A percentile compares a stretch with the other conserved stretches of the same genome.
Evolutionary conservation across 1,140 invertebrate genomes (phyloP).

Genomic region (Centruroides vittatus): DNA sequence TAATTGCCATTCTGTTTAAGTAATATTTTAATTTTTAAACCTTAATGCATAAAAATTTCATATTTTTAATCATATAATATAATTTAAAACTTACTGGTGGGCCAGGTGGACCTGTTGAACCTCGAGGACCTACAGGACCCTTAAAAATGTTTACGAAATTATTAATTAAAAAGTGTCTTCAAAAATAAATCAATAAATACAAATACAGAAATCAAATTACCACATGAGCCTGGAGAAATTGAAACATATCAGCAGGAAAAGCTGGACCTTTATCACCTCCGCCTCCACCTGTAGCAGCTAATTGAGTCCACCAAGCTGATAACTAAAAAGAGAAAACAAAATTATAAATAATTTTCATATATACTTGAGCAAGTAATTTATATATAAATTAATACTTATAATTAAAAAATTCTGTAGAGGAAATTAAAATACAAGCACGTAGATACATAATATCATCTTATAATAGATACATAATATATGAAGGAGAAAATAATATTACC

Average conservation of each 20-base stretch:
- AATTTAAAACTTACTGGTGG: slow-evolving; percentile 7
- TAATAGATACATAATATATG: too few species aligned
- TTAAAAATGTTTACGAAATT: slow-evolving; percentile 6
- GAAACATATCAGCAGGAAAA: slow-evolving; percentile 37
- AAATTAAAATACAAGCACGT: too few species aligned
- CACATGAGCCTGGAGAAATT: slow-evolving; percentile 59
- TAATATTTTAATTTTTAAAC: too few species aligned
- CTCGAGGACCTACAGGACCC: slow-evolving; percentile 46
- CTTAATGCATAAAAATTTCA: too few species aligned
- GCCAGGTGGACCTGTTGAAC: slow-evolving; percentile 32
- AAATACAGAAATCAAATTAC: slow-evolving; percentile 22
- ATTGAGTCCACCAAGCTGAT: slow-evolving; percentile 21
- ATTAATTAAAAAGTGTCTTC: neutral
- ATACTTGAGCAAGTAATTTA: too few species aligned
- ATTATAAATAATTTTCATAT: neutral
- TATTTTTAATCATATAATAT: too few species aligned
- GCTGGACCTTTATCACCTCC: slow-evolving; percentile 61
- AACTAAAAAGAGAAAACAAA: slow-evolving; percentile 1
- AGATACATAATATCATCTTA: too few species aligned
- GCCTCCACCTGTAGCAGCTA: slow-evolving; percentile 33
- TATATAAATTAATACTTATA: too few species aligned
- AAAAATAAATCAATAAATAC: neutral
- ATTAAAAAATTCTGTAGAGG: too few species aligned
- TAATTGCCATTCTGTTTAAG: too few species aligned
- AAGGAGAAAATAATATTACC: too few species aligned